Evolutionary conservation across 2,113 vertebrate genomes (phyloP), one percentile per base, ranked within the genome.

Genomic region (Pogonocichla stellata): DNA sequence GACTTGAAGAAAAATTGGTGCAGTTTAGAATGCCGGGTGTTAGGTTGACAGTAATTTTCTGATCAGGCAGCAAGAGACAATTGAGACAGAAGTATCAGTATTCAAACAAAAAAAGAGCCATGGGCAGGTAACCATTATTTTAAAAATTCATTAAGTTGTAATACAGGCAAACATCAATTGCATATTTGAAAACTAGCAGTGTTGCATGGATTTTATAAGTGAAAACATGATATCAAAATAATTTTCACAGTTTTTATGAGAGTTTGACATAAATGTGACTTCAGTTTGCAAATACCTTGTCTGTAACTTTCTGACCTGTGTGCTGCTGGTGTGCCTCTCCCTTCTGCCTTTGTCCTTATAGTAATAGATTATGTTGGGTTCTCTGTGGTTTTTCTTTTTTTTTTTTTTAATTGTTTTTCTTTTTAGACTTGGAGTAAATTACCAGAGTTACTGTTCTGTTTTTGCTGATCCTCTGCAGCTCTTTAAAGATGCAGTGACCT

Each of bases 401-500:
- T 42, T 20, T 48, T 31, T 9, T 38, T 38, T 2, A 23, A 7
- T 29, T 23, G 10, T 28, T 20, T 34, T 48, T 66, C 15, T 51
- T 80, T 71, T 85, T 28, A 6, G 47, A 91, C 60, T 91, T 78
- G 79, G 91, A 95, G 75, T 89, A 92, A 97, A 84, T 93, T 66
- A 33, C 38, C 89, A 78, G 51, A 64, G 50, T 93, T 84, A 42
- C 79, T 71, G 69, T 90, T 96, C 67, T 85, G 33, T 80, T 96
- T 97, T 96, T 95, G 83, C 81, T 93, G 36, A 73, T 94, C 83
- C 88, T 95, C 78, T 92, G 28, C 70, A 95, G 71, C 74, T 96
- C 89, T 97, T 98, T 95, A 95, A 98, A 98, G 97, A 97, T 98
- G 97, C 97, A 85, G 11, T 75, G 56, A 92, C 36, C 62, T 94